These are phyloP conservation scores for Anguilla megastoma DNA, from an alignment of 2,797 vertebrate species.

Conservation along the genomic window DNA sequence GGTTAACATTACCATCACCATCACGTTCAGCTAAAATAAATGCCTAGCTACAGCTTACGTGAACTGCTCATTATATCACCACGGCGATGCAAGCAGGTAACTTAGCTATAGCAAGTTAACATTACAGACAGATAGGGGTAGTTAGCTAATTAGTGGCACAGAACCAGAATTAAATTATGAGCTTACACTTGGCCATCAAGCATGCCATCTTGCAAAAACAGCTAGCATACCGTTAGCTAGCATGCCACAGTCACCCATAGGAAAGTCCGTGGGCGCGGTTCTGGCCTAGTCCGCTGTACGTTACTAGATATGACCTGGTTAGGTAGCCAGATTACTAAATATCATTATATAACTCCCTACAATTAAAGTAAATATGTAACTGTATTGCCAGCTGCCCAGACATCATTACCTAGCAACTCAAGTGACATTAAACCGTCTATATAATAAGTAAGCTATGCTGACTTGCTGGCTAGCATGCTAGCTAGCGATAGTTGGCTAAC, in stretches of 20 bases:
- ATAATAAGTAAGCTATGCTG: not conserved
- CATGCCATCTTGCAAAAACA: not conserved
- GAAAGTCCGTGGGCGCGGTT: not conserved
- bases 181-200: not conserved
- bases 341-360: not conserved
- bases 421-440: not conserved
- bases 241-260: not conserved
- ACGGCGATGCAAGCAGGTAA: not conserved
- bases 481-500: not conserved
- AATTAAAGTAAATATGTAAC: not conserved
- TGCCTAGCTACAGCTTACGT: not conserved
- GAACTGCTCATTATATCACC: not conserved
- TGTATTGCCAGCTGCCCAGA: not conserved
- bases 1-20: not conserved
- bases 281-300: no score
- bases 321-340: not conserved
- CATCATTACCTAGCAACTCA: not conserved
- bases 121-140: not conserved
- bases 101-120: not conserved
- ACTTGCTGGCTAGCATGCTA: not conserved
- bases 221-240: not conserved
- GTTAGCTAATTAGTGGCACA: not conserved
- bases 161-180: not conserved
- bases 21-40: not conserved
- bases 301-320: not conserved